Percentiles rank a stretch among this genome's conserved stretches.
Evolutionary conservation across 2,888 invertebrate species (phyloP).

Genomic region (Pogonocherus hispidulus): DNA sequence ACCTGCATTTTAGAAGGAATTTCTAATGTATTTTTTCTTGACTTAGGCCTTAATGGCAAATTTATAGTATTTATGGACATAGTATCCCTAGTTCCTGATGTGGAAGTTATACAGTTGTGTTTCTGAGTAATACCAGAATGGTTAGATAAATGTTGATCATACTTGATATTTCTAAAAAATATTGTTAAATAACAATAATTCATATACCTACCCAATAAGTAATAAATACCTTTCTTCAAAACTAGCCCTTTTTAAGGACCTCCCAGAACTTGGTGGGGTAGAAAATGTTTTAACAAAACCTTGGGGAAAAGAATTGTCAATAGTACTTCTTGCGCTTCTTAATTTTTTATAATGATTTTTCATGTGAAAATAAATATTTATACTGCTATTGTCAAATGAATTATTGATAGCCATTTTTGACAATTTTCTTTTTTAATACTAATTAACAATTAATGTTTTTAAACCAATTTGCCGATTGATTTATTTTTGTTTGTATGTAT

Average conservation of each 20-base stretch:
- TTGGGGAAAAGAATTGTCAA: conserved; percentile 64
- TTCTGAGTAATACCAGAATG: conserved; percentile 25
- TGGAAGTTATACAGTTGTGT: conserved; percentile 41
- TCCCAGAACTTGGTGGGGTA: conserved; percentile 34
- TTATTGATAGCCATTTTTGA: conserved; percentile 53
- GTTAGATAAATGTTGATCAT: conserved; percentile 19
- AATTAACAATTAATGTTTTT: neutral
- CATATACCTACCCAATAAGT: neutral
- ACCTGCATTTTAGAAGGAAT: conserved; percentile 33
- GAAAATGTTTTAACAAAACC: conserved; percentile 47
- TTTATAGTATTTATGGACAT: conserved; percentile 23
- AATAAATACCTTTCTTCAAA: conserved; percentile 30
- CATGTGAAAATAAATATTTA: conserved; percentile 66
- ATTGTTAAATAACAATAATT: too few species aligned
- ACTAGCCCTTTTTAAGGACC: conserved; percentile 29
- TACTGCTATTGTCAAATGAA: conserved; percentile 51
- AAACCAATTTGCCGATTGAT: too few species aligned
- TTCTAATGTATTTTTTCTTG: conserved; percentile 40
- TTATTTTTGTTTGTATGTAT: too few species aligned
- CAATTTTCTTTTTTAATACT: neutral
- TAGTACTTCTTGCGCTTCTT: conserved; percentile 63
- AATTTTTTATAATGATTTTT: conserved; percentile 67
- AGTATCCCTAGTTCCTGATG: conserved; percentile 37
- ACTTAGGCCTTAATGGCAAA: conserved; percentile 39
- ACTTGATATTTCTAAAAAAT: conserved; percentile 32